Base-by-base conservation (phyloP, 2,888 invertebrate species). In the Noctua pronuba region DNA sequence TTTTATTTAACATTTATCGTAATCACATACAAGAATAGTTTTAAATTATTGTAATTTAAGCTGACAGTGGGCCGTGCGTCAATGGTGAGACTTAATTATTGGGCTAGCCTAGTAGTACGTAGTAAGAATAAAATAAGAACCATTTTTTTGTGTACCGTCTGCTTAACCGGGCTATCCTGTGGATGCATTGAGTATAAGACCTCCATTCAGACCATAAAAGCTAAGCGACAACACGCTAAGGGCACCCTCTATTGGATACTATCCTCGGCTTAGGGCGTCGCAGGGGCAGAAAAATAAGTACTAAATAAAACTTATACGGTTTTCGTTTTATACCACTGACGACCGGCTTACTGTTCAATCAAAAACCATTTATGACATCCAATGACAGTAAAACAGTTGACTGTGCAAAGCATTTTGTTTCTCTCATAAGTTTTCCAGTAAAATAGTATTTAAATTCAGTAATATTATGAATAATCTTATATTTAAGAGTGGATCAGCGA, bases 351-450 rank as follows among this genome's bases (percentile, higher is more conserved):
- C n/a, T 80, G 67, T 82, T 65, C 74, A 72, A 68, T 60, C 69
- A 79, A 65, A 21, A 73, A 31, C 0, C 31, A 62, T 5, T 58
- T 46, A 68, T 55, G 31, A 18, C 66, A 73, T 71, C 24, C 4
- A 38, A 58, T 75, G 35, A 66, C 65, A 55, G 55, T 81, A 58
- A 55, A 77, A 74, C 79, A 70, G 11, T 75, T 69, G 66, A 75
- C 78, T 82, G 72, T 75, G 73, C 52, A 24, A 74, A 52, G 78
- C 81, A 85, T 85, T 85, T 85, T 81, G 35, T 85, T 82, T 85
- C 49, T 62, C 31, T 68, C 35, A 66, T 78, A 75, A 79, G 74
- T 78, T 79, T 64, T 71, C 52, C 38, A 67, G 11, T 31, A 64
- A 44, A 18, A 16, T 79, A 75, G 65, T 68, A 35, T 65, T 52